Evolutionary conservation across 2,113 vertebrate genomes (phyloP).

Genomic region (Cololabis saira): DNA sequence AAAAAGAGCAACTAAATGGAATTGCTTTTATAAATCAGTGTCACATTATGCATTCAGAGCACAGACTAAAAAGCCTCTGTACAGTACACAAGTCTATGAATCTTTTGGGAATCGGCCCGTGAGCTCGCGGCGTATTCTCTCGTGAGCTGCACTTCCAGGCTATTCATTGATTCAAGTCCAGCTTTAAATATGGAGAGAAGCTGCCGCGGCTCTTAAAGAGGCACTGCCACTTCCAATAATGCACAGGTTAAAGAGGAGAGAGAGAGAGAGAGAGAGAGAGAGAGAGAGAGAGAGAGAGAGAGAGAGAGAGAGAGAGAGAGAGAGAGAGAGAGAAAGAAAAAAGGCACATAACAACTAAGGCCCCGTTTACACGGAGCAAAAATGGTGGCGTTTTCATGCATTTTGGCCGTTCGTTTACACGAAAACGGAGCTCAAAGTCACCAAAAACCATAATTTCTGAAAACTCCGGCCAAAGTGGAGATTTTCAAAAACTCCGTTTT

Average conservation of each 20-base stretch:
- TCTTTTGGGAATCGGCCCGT: slow-evolving; percentile 53
- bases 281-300: too few relatives aligned
- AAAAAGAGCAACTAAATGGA: slow-evolving; percentile 72
- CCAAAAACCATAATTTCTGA: too few relatives aligned
- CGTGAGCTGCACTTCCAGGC: slow-evolving; percentile 17
- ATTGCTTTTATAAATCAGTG: slow-evolving; percentile 80
- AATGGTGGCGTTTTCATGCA: too few relatives aligned
- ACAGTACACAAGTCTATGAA: slow-evolving; percentile 62
- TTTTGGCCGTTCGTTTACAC: too few relatives aligned
- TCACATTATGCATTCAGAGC: slow-evolving; percentile 72
- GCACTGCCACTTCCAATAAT: not conserved
- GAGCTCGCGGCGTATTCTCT: slow-evolving; percentile 28
- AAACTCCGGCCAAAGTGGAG: too few relatives aligned
- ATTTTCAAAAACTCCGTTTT: too few relatives aligned
- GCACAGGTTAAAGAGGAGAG: not conserved
- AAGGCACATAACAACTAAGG: too few relatives aligned
- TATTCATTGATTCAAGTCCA: slow-evolving; percentile 37
- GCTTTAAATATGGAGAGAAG: slow-evolving; percentile 45
- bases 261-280: too few relatives aligned
- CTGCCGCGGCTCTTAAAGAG: slow-evolving; percentile 19
- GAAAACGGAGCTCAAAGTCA: too few relatives aligned
- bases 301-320: too few relatives aligned
- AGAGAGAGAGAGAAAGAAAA: too few relatives aligned
- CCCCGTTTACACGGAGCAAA: too few relatives aligned
- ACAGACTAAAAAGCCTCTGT: slow-evolving; percentile 53